Evolutionary conservation across 53 echinoderm and acorn worm genomes (phyloP).

Genomic region (Patiria pectinifera): DNA sequence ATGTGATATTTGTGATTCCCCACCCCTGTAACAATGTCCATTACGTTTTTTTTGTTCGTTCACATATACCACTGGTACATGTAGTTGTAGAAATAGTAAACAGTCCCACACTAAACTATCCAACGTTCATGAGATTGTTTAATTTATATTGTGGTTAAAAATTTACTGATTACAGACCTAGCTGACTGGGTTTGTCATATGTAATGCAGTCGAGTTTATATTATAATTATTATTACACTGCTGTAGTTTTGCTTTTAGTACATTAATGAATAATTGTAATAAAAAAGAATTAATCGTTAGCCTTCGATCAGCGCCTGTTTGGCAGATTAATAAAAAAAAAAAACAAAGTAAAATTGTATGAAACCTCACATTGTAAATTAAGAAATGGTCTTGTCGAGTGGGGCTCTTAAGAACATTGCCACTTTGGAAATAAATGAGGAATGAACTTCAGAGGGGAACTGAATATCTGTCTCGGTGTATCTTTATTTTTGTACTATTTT

Average conservation of each 20-base stretch:
- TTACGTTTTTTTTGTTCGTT: not conserved
- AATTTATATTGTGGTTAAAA: conserved; percentile 24
- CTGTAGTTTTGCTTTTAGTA: conserved; percentile 60
- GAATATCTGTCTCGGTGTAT: not conserved
- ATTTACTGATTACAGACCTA: conserved; percentile 3
- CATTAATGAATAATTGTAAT: conserved; percentile 38
- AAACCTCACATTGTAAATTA: conserved; percentile 38
- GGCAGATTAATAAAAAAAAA: conserved; percentile 15
- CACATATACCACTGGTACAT: not conserved
- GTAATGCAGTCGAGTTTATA: conserved; percentile 47
- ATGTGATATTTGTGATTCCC: not conserved
- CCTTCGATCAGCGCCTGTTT: conserved; percentile 28
- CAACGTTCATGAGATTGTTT: conserved; percentile 45
- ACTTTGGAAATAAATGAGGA: conserved; percentile 47
- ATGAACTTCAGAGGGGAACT: not conserved
- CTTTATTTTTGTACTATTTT: not conserved
- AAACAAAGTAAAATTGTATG: conserved; percentile 6
- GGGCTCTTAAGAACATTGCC: conserved; percentile 12
- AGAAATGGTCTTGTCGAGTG: not conserved
- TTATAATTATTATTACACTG: conserved; percentile 38
- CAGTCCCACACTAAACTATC: conserved; percentile 20
- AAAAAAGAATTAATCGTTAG: conserved; percentile 18
- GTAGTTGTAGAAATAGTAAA: conserved; percentile 1
- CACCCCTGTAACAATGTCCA: not conserved
- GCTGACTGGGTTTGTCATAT: conserved; percentile 1